phyloP scores from a whole-genome alignment of 2,797 vertebrate species.

The Helicolenus hilgendorfi region DNA sequence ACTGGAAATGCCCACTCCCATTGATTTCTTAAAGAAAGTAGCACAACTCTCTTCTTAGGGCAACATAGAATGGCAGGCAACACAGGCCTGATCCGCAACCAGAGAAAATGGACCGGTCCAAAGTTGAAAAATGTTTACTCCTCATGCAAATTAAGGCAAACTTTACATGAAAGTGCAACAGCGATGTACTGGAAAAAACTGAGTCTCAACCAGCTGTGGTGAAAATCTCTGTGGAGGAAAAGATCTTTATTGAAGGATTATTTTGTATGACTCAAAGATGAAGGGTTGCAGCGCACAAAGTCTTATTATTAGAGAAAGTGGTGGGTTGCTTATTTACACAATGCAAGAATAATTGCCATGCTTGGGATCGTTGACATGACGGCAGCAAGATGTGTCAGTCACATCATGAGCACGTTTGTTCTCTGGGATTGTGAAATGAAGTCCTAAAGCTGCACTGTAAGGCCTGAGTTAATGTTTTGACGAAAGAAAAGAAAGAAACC shows the following conservation, averaged over 20 bases:
- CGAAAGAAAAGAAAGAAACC: background rate
- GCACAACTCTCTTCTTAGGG: background rate
- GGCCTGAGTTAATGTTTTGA: background rate
- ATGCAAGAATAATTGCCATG: slow-evolving; percentile 1
- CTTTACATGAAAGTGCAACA: background rate
- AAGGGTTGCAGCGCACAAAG: slow-evolving; percentile 3
- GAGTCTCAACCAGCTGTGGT: background rate
- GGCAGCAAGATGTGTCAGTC: background rate
- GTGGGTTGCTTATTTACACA: slow-evolving; percentile 20
- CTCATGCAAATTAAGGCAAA: background rate
- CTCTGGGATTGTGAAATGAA: slow-evolving; percentile 8
- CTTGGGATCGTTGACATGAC: slow-evolving; percentile 9
- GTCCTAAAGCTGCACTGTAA: background rate
- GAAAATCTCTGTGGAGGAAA: background rate
- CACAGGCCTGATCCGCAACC: background rate
- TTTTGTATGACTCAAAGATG: slow-evolving; percentile 14
- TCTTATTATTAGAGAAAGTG: slow-evolving; percentile 6
- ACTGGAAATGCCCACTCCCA: background rate
- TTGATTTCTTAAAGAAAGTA: background rate
- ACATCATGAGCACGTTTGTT: slow-evolving; percentile 14
- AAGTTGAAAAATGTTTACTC: background rate
- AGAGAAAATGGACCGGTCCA: background rate
- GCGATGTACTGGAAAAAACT: background rate
- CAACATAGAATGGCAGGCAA: background rate
- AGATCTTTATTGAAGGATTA: slow-evolving; percentile 3